Conservation (phyloP, 2,888 invertebrate species). For the Nemurella pictetii region DNA sequence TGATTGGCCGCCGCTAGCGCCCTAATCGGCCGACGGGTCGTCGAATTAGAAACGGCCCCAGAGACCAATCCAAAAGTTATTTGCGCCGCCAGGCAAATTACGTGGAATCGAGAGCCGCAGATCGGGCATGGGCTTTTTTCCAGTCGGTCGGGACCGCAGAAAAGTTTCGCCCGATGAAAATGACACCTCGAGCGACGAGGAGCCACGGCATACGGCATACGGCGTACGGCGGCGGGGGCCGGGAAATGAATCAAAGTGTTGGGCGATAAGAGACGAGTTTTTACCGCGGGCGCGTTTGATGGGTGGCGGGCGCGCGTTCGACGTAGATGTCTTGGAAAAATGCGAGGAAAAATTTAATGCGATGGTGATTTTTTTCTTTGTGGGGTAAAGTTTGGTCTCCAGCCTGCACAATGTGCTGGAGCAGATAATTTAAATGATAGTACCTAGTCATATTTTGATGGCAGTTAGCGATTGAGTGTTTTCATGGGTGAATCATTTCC, state of each 20-base stretch:
- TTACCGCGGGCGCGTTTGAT: not conserved
- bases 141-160: not conserved
- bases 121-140: slow-evolving; percentile 1
- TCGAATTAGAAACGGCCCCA: not conserved
- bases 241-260: not conserved
- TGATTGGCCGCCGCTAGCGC: not conserved
- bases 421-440: too few species aligned
- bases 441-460: too few species aligned
- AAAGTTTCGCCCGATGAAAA: slow-evolving; percentile 35
- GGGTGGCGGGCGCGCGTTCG: not conserved
- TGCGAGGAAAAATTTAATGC: not conserved
- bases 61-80: slow-evolving; percentile 38
- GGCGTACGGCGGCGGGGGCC: too few species aligned
- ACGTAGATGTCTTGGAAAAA: not conserved
- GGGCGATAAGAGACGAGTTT: not conserved
- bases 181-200: slow-evolving; percentile 37
- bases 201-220: not conserved
- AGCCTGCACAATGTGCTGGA: too few species aligned
- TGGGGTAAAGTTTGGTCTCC: too few species aligned
- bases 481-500: too few species aligned
- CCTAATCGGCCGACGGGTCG: not conserved
- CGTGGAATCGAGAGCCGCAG: slow-evolving; percentile 3
- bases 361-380: not conserved
- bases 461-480: too few species aligned
- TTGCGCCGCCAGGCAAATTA: slow-evolving; percentile 37